Percentiles rank a stretch among this genome's conserved stretches.
phyloP scores from a whole-genome alignment of 2,888 invertebrate genomes.

The Epinotia brunnichana region DNA sequence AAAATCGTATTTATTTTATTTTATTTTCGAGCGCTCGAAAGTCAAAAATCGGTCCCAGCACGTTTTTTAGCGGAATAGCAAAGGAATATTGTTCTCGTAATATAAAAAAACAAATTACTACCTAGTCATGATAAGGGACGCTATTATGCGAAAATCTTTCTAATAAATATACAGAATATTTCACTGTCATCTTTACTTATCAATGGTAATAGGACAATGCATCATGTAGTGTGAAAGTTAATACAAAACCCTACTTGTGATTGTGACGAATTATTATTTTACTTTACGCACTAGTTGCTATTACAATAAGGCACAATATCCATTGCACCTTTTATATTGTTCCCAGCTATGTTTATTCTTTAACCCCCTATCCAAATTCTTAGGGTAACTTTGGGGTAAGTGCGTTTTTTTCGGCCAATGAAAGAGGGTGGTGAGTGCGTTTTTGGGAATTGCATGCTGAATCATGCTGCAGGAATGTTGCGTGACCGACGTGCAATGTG shows the following conservation, averaged over 20 bases:
- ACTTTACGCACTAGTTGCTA: neutral
- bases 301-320: neutral
- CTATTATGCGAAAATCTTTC: slow-evolving; percentile 10
- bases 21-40: too few relatives aligned
- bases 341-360: neutral
- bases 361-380: neutral
- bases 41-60: too few relatives aligned
- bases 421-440: slow-evolving; percentile 18
- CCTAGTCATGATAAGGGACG: neutral
- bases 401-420: slow-evolving; percentile 8
- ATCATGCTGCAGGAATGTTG: slow-evolving; percentile 36
- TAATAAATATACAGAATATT: slow-evolving; percentile 2
- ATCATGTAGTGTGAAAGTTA: slow-evolving; percentile 3
- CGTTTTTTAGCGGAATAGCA: too few relatives aligned
- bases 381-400: slow-evolving; percentile 14
- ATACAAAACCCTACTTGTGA: neutral
- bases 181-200: slow-evolving; percentile 9
- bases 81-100: too few relatives aligned
- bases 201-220: slow-evolving; percentile 36
- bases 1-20: too few relatives aligned
- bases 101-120: neutral
- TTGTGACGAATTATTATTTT: neutral
- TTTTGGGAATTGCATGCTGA: slow-evolving; percentile 34
- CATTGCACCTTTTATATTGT: neutral
- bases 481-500: slow-evolving; percentile 14